These are phyloP conservation scores for Thereva unica DNA, from an alignment of 2,888 invertebrate genomes.

Conservation along the genomic window DNA sequence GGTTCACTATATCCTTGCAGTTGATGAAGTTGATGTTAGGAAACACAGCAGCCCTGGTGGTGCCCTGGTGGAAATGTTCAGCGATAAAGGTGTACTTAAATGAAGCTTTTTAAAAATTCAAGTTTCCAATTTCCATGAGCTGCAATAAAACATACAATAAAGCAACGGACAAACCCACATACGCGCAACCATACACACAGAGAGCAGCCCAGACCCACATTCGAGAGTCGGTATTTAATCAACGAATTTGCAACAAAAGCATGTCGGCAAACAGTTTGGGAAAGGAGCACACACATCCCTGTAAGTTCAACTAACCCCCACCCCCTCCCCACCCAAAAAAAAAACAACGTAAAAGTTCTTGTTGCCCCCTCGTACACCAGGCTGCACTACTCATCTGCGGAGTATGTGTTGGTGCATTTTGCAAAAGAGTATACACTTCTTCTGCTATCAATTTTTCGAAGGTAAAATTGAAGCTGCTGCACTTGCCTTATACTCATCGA, in stretches of 20 bases:
- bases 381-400: background rate
- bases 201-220: too few species aligned
- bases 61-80: too few species aligned
- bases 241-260: constrained; percentile 21
- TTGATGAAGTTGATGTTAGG: too few species aligned
- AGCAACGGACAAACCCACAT: constrained; percentile 7
- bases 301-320: too few species aligned
- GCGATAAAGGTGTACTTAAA: constrained; percentile 12
- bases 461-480: background rate
- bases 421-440: constrained; percentile 4
- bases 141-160: constrained; percentile 37
- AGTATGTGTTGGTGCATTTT: constrained; percentile 3
- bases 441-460: constrained; percentile 21
- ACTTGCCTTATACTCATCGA: constrained; percentile 16
- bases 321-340: too few species aligned
- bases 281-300: too few species aligned
- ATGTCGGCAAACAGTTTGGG: background rate
- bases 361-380: too few species aligned
- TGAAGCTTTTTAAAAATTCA: constrained; percentile 28
- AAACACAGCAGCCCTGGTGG: too few species aligned
- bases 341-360: too few species aligned
- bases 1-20: too few species aligned
- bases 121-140: constrained; percentile 38
- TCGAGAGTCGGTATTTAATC: constrained; percentile 7
- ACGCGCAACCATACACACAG: constrained; percentile 11